phyloP scores from a whole-genome alignment of 2,113 vertebrate genomes.

The Phocoena phocoena region DNA sequence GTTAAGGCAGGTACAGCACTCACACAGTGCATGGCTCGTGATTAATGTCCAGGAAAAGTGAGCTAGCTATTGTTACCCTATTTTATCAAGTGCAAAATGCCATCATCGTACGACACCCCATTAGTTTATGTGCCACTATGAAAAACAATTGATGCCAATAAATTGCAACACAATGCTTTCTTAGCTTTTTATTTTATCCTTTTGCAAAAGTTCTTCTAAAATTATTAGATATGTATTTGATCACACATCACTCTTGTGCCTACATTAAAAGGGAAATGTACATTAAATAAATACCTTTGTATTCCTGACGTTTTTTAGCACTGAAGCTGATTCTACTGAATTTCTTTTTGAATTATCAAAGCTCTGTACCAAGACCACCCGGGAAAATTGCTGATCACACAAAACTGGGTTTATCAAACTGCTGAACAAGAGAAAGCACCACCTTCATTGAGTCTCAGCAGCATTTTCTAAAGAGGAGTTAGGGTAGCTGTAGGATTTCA shows the following conservation, averaged over 20 bases:
- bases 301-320: not conserved
- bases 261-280: not conserved
- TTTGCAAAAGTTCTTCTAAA: conserved; percentile 35
- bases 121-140: not conserved
- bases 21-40: not conserved
- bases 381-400: conserved; percentile 48
- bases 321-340: not conserved
- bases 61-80: not conserved
- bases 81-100: not conserved
- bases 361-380: conserved; percentile 43
- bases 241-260: not conserved
- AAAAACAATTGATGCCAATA: not conserved
- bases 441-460: not conserved
- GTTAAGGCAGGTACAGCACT: not conserved
- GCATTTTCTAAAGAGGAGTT: not conserved
- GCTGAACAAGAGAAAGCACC: conserved; percentile 47
- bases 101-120: not conserved
- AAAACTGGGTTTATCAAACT: conserved; percentile 33
- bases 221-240: not conserved
- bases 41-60: not conserved
- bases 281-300: conserved; percentile 31
- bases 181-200: conserved; percentile 6
- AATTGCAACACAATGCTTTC: not conserved
- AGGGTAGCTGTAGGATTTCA: not conserved
- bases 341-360: conserved; percentile 14